Conservation (phyloP, 2,797 vertebrate species). For the Amblyraja radiata region DNA sequence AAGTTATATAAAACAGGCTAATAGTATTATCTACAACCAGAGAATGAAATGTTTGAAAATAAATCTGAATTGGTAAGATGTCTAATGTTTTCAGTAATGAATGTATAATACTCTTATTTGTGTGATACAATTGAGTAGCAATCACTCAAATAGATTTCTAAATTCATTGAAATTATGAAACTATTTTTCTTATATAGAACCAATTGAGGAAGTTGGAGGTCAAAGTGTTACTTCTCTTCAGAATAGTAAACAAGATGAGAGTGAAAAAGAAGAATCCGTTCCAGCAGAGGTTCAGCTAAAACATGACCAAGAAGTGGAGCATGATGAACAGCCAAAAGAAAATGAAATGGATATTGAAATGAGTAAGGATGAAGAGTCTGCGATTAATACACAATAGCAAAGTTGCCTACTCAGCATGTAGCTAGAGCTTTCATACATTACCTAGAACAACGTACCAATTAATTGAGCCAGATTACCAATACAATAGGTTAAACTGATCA, state of each 20-base stretch:
- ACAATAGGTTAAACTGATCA: neutral
- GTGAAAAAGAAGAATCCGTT: neutral
- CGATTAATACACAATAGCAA: slow-evolving; percentile 73
- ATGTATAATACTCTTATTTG: neutral
- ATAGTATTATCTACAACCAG: neutral
- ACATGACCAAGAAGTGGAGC: slow-evolving; percentile 49
- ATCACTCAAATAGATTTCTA: neutral
- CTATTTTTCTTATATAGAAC: slow-evolving; percentile 18
- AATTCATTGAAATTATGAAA: neutral
- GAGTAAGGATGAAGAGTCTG: slow-evolving; percentile 60
- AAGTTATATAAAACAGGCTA: neutral
- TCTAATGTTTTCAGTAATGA: neutral
- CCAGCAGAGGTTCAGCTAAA: slow-evolving; percentile 29
- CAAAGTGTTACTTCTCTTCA: neutral
- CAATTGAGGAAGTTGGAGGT: neutral
- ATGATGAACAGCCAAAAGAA: slow-evolving; percentile 50
- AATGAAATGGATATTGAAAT: slow-evolving; percentile 49
- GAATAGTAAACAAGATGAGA: neutral
- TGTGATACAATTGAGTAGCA: neutral
- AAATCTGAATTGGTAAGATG: neutral
- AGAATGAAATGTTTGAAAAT: neutral
- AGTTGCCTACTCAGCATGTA: neutral
- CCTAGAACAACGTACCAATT: neutral
- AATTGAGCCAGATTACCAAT: neutral
- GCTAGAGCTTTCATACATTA: neutral